A percentile compares a stretch with the other conserved stretches of the same genome.
Evolutionary conservation across 2,113 vertebrate genomes (phyloP).

Genomic region (Rhadina sibilatrix): DNA sequence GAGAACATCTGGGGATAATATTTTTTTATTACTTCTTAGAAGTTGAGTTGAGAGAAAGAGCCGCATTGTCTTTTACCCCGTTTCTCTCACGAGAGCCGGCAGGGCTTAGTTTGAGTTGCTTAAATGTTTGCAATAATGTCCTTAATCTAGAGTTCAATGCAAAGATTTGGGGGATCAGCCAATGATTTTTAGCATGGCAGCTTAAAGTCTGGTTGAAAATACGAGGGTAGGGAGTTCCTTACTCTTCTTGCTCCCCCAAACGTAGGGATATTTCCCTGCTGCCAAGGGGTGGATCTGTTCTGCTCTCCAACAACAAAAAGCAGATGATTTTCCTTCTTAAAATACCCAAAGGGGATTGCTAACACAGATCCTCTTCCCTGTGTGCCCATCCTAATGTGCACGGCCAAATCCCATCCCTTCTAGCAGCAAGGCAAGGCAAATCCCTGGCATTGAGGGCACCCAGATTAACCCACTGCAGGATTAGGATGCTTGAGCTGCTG

Average conservation of each 20-base stretch:
- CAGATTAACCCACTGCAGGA: slow-evolving; percentile 22
- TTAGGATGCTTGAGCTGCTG: slow-evolving; percentile 18
- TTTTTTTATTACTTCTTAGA: not conserved
- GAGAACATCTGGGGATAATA: slow-evolving; percentile 39
- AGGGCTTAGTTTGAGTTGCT: not conserved
- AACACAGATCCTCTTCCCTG: not conserved
- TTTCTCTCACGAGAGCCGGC: not conserved
- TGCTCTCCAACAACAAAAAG: not conserved
- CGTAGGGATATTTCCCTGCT: not conserved
- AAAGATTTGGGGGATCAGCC: not conserved
- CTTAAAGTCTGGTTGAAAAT: not conserved
- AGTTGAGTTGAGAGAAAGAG: slow-evolving; percentile 20
- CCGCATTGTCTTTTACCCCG: not conserved
- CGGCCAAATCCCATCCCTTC: not conserved
- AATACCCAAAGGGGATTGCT: slow-evolving; percentile 5
- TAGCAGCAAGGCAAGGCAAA: slow-evolving; percentile 16
- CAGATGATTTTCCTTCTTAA: slow-evolving; percentile 24
- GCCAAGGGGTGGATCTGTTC: not conserved
- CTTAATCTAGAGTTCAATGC: not conserved
- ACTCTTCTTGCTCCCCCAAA: not conserved
- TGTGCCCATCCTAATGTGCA: not conserved
- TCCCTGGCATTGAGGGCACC: not conserved
- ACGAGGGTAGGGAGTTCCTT: not conserved
- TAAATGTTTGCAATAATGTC: not conserved
- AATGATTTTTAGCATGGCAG: not conserved